A percentile compares a stretch with the other conserved stretches of the same genome.
phyloP scores from a whole-genome alignment of 2,888 invertebrate genomes.

The Drosophila kokeensis region DNA sequence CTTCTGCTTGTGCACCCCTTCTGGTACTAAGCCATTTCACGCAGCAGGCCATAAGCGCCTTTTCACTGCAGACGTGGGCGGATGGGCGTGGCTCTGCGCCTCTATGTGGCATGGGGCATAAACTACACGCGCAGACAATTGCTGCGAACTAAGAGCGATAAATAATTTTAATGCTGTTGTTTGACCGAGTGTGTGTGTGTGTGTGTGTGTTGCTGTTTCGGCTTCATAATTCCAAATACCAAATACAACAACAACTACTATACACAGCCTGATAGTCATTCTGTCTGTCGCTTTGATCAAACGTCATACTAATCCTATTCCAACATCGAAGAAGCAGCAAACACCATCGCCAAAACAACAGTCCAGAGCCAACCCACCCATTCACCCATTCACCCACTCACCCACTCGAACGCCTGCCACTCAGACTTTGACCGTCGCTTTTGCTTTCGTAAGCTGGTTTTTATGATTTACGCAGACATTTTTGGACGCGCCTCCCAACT shows the following conservation, averaged over 20 bases:
- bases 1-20: conserved; percentile 17
- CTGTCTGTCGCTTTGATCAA: conserved; percentile 60
- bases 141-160: conserved; percentile 59
- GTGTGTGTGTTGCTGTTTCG: conserved; percentile 28
- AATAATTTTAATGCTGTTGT: conserved; percentile 65
- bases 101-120: conserved; percentile 52
- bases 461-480: conserved; percentile 74
- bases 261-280: conserved; percentile 10
- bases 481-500: conserved; percentile 51
- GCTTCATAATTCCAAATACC: conserved; percentile 67
- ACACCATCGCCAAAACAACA: neutral
- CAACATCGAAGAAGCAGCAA: conserved; percentile 7
- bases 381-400: neutral
- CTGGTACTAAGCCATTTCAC: conserved; percentile 21
- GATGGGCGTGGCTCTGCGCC: conserved; percentile 29
- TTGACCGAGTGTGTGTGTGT: conserved; percentile 1
- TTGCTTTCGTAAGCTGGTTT: conserved; percentile 53
- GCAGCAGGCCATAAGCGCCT: conserved; percentile 55
- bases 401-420: conserved; percentile 29
- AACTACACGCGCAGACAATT: conserved; percentile 76
- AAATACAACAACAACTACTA: conserved; percentile 21
- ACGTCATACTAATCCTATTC: conserved; percentile 66
- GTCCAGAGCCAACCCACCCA: neutral
- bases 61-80: conserved; percentile 55
- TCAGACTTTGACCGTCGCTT: conserved; percentile 44